A percentile compares a stretch with the other conserved stretches of the same genome.
phyloP scores from a whole-genome alignment of 2,888 invertebrate species.

The Leptarthrus brevirostris region DNA sequence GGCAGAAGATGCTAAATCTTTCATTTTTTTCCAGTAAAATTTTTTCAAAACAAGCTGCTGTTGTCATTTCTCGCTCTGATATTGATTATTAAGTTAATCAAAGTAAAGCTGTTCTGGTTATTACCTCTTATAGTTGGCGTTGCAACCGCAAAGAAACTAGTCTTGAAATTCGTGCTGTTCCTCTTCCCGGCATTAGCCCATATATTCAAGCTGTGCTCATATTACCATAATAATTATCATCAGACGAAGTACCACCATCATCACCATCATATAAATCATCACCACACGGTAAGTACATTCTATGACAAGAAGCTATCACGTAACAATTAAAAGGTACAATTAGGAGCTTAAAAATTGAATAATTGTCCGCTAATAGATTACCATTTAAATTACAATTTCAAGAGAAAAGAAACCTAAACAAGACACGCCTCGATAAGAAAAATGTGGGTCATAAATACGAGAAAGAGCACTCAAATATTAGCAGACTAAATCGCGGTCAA shows the following conservation, averaged over 20 bases:
- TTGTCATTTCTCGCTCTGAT: constrained; percentile 81
- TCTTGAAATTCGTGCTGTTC: constrained; percentile 83
- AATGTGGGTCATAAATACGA: constrained; percentile 27
- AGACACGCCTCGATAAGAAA: neutral
- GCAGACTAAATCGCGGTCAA: constrained; percentile 25
- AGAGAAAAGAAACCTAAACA: constrained; percentile 10
- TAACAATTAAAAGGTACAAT: neutral
- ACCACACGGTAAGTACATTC: constrained; percentile 70
- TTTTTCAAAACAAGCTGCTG: constrained; percentile 79
- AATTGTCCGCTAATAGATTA: neutral
- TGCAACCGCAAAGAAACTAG: constrained; percentile 84
- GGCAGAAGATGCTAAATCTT: neutral
- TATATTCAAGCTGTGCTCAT: constrained; percentile 86
- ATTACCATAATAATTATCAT: constrained; percentile 80
- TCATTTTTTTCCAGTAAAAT: constrained; percentile 74
- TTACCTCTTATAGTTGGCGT: constrained; percentile 82
- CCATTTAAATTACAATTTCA: neutral
- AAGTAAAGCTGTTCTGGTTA: constrained; percentile 82
- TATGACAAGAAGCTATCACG: too few relatives aligned
- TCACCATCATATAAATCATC: constrained; percentile 83
- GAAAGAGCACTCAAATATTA: constrained; percentile 27
- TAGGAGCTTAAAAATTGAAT: neutral
- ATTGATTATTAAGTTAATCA: constrained; percentile 82
- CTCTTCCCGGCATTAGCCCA: constrained; percentile 85
- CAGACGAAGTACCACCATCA: constrained; percentile 84